Percentiles rank a stretch among this genome's conserved stretches.
Evolutionary conservation across 2,113 vertebrate species (phyloP).

Genomic region (rat (Rattus norvegicus)): GRCr8 NC_086036.1:69961001-69961500

Average conservation of each 20-base stretch:
- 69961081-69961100: neutral
- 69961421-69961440: neutral
- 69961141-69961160: neutral
- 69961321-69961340: too few species aligned
- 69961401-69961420: neutral
- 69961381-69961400: neutral
- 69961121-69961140: neutral
- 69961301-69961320: neutral
- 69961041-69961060: neutral
- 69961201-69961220: neutral
- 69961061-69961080: neutral
- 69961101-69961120: neutral
- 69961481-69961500: neutral
- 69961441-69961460: neutral
- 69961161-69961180: too few species aligned
- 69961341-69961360: neutral
- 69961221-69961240: neutral
- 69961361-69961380: neutral
- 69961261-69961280: neutral
- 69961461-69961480: slow-evolving; percentile 18
- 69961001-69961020: neutral
- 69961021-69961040: neutral
- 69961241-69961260: neutral
- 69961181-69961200: neutral
- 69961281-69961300: neutral